phyloP scores from a whole-genome alignment of 1,140 invertebrate species.

The Drosophila busckii region DNA sequence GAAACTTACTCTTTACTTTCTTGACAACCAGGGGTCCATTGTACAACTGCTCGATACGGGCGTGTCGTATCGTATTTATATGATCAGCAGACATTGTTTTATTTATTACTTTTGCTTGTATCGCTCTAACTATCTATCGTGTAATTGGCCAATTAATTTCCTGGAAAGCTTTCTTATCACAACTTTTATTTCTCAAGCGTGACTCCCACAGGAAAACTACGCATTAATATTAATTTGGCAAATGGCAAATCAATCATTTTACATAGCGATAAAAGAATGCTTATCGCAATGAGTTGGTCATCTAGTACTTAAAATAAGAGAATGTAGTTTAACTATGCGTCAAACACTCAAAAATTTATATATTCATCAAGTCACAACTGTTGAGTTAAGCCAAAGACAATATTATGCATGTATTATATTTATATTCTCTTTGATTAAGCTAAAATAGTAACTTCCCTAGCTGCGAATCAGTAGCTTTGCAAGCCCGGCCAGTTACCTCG shows the following conservation, averaged over 20 bases:
- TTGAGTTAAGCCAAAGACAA: too few relatives aligned
- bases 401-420: too few relatives aligned
- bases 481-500: too few relatives aligned
- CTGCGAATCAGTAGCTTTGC: too few relatives aligned
- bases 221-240: constrained; percentile 39
- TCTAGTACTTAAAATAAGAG: too few relatives aligned
- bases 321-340: too few relatives aligned
- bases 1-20: constrained; percentile 22
- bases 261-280: constrained; percentile 8
- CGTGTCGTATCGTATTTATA: constrained; percentile 40
- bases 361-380: too few relatives aligned
- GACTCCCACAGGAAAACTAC: constrained; percentile 31
- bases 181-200: constrained; percentile 36
- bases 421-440: too few relatives aligned
- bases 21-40: constrained; percentile 12
- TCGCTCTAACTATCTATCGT: constrained; percentile 7
- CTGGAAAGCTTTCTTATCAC: constrained; percentile 39
- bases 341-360: too few relatives aligned
- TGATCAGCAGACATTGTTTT: constrained; percentile 1
- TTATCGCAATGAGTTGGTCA: not conserved
- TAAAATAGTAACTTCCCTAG: too few relatives aligned
- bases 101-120: not conserved
- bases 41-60: constrained; percentile 24
- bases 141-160: constrained; percentile 35
- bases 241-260: constrained; percentile 24